These are phyloP conservation scores for Poeciliopsis prolifica DNA, from an alignment of 2,113 vertebrate species.

Conservation along the genomic window DNA sequence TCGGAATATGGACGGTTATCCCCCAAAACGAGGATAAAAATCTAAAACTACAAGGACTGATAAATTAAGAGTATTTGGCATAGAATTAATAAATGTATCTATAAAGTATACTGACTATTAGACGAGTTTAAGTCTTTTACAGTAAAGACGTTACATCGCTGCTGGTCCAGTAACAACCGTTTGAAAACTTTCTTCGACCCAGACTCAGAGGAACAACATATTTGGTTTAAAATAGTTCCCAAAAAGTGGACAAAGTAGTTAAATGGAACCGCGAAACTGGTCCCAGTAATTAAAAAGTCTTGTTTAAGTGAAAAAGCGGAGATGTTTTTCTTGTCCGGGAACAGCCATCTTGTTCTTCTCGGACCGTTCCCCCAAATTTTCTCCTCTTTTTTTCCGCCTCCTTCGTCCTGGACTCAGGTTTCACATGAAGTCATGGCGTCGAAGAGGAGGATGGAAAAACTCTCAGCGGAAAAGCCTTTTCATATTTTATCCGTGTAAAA, in stretches of 20 bases:
- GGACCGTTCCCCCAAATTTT: conserved; percentile 55
- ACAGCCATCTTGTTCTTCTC: conserved; percentile 83
- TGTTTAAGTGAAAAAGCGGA: conserved; percentile 45
- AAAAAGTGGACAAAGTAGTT: conserved; percentile 21
- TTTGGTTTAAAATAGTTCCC: conserved; percentile 17
- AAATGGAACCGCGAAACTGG: not conserved
- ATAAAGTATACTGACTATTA: too few species aligned
- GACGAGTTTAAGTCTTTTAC: too few species aligned
- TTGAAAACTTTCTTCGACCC: conserved; percentile 10
- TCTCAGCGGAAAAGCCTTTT: not conserved
- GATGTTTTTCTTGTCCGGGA: conserved; percentile 50
- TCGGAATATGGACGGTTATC: not conserved
- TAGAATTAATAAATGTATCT: not conserved
- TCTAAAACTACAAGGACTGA: not conserved
- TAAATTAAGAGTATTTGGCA: not conserved
- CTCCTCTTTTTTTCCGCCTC: conserved; percentile 24
- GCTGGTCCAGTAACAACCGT: conserved; percentile 1
- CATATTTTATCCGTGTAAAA: not conserved
- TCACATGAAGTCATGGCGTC: conserved; percentile 66
- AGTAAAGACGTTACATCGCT: too few species aligned
- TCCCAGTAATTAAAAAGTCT: not conserved
- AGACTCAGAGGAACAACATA: conserved; percentile 4
- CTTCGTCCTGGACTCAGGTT: conserved; percentile 67
- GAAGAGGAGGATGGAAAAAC: conserved; percentile 42
- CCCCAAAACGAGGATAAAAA: not conserved